Evolutionary conservation across 2,113 vertebrate species (phyloP), one percentile per base, ranked within the genome.

Genomic region (Sula dactylatra): DNA sequence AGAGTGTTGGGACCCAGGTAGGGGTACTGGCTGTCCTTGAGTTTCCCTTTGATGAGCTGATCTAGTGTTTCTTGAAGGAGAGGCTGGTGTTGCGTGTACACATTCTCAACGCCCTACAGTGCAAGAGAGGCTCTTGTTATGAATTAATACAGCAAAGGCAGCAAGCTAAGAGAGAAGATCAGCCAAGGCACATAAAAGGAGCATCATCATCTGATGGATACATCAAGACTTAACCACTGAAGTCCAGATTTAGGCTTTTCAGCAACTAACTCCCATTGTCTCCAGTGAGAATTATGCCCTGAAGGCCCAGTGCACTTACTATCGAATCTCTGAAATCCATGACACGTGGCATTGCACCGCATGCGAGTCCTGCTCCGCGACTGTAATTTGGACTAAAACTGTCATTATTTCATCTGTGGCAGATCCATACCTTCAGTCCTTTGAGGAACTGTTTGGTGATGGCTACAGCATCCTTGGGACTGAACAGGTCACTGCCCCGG

Each of bases 371-470:
- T 29, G n/a, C 79, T 16, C 59, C 12, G 0, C 4, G 9, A 40
- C 74, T 40, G 13, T 20, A 8, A 12, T 7, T 69, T 18, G 26
- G 59, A 17, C 12, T 8, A 5, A 52, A 83, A 7, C 31, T 40
- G 17, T 34, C 44, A 7, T 27, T 4, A 0, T 12, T 58, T 49
- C 71, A 40, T 6, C 54, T 6, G 4, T 0, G 18, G 58, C 40
- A 69, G 31, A 49, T 45, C 13, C 20, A 1, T 98, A 99, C 99
- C 99, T 99, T 99, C 44, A 99, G 94, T 45, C 99, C 99, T 97
- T 99, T 99, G 95, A 99, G 99, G 95, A 99, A 99, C 97, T 99
- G 99, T 36, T 99, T 99, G 86, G 99, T 99, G 96, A 99, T 99
- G 90, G 99, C 98, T 14, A 99, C 99, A 0, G 99, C 99, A 5